phyloP scores from a whole-genome alignment of 2,113 vertebrate genomes.

The Alligator mississippiensis region DNA sequence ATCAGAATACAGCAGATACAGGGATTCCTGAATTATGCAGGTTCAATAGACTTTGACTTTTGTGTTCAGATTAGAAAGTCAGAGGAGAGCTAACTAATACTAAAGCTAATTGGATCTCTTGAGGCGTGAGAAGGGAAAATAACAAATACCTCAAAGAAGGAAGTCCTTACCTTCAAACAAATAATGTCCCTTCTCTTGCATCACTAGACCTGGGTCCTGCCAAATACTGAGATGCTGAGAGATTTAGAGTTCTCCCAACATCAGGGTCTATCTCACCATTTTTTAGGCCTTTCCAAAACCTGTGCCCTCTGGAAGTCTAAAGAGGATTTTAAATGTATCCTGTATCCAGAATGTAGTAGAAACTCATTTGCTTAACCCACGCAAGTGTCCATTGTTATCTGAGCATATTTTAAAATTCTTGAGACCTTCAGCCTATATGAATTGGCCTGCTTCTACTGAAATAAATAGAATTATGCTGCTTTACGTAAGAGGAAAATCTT shows the following conservation, averaged over 20 bases:
- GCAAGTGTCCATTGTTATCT: neutral
- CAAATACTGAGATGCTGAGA: neutral
- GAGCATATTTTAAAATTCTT: neutral
- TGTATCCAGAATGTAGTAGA: neutral
- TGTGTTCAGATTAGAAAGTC: neutral
- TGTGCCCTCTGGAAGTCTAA: neutral
- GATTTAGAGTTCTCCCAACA: neutral
- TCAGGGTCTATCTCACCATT: rapidly evolving
- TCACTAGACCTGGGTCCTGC: neutral
- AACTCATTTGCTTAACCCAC: rapidly evolving
- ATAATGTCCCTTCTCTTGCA: neutral
- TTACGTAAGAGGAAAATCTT: neutral
- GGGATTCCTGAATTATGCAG: neutral
- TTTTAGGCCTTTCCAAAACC: neutral
- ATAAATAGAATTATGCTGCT: neutral
- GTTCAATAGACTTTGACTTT: neutral
- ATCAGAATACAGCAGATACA: neutral
- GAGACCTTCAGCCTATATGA: neutral
- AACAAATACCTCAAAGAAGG: neutral
- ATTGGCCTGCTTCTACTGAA: neutral
- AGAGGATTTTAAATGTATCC: neutral
- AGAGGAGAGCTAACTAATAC: neutral
- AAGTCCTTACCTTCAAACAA: neutral
- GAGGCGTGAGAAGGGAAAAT: neutral
- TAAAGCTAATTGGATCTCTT: neutral